Percentiles rank a stretch among this genome's conserved stretches.
phyloP scores from a whole-genome alignment of 1,140 invertebrate genomes.

The Bilobella aurantiaca region DNA sequence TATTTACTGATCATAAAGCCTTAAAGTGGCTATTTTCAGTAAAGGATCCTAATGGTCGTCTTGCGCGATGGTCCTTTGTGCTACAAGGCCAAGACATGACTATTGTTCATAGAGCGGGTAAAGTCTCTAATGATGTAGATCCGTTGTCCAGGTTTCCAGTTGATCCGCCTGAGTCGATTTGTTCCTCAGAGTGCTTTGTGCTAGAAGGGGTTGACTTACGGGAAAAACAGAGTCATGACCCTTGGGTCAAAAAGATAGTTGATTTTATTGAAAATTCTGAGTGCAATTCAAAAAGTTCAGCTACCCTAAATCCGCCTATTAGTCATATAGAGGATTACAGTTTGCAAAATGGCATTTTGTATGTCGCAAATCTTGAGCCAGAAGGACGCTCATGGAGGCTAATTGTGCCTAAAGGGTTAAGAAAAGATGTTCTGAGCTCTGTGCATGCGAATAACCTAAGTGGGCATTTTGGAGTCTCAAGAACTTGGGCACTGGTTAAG shows the following conservation, averaged over 20 bases:
- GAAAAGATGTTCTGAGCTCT: background rate
- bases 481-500: conserved; percentile 26
- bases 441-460: background rate
- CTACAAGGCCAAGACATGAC: conserved; percentile 10
- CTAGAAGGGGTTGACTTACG: background rate
- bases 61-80: conserved; percentile 5
- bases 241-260: background rate
- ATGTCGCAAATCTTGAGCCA: background rate
- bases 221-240: background rate
- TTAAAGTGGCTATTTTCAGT: background rate
- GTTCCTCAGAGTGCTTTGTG: background rate
- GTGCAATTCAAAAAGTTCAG: background rate
- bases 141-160: conserved; percentile 15
- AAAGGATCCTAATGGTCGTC: conserved; percentile 5
- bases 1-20: conserved; percentile 10
- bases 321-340: conserved; percentile 2
- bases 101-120: conserved; percentile 5
- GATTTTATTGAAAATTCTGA: background rate
- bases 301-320: background rate
- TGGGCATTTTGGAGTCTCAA: conserved; percentile 30
- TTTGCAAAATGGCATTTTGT: conserved; percentile 7
- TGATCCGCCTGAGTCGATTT: background rate
- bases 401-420: conserved; percentile 3
- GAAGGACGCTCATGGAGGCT: conserved; percentile 8
- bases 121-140: conserved; percentile 9